Evolutionary conservation across 2,113 vertebrate genomes (phyloP).

Genomic region (Ciconia maguari): DNA sequence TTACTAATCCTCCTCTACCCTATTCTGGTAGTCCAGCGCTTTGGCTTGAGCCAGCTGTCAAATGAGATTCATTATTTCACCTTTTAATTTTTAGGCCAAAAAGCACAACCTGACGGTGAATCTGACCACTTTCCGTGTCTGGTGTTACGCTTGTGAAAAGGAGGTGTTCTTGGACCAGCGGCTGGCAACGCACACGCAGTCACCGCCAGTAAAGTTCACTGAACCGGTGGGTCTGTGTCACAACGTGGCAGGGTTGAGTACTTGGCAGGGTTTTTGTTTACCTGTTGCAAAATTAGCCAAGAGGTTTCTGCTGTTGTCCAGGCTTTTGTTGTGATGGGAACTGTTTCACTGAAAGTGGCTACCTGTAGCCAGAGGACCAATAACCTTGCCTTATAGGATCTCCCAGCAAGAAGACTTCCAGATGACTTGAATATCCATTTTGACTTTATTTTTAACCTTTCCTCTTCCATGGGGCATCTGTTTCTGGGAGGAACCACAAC

Average conservation of each 20-base stretch:
- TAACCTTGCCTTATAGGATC: background rate
- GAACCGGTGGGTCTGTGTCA: slow-evolving; percentile 77
- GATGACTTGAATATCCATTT: background rate
- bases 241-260: rapidly evolving
- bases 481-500: background rate
- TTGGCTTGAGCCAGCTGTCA: background rate
- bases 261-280: background rate
- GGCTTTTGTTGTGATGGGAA: background rate
- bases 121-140: slow-evolving; percentile 93
- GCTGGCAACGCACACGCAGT: slow-evolving; percentile 29
- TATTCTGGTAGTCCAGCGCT: background rate
- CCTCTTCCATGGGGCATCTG: background rate
- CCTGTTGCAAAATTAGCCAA: background rate
- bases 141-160: slow-evolving; percentile 95
- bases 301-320: background rate
- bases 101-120: slow-evolving; percentile 97
- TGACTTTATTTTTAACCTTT: background rate
- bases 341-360: background rate
- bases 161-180: slow-evolving; percentile 92
- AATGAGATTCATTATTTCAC: background rate
- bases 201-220: slow-evolving; percentile 8
- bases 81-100: slow-evolving; percentile 74
- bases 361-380: background rate
- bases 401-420: background rate
- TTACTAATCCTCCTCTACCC: background rate